Evolutionary conservation across 1,140 invertebrate genomes (phyloP), one percentile per base, ranked within the genome.

Genomic region (Atta cephalotes): DNA sequence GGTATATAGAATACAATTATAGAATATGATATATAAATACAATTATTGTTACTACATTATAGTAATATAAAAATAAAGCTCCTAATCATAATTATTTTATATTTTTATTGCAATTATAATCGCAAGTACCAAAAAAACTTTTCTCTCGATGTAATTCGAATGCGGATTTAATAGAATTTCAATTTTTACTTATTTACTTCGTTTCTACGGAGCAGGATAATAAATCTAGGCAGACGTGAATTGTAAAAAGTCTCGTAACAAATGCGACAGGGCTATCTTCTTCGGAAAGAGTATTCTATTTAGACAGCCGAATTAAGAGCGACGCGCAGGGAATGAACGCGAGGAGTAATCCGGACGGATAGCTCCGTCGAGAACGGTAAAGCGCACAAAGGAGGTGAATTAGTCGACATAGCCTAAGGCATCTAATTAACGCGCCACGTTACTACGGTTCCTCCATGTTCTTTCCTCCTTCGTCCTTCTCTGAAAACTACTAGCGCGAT

Each of bases 331-430:
- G 16, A 31, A 14, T 31, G 16, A 16, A 4, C n/a, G 35, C 14
- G 66, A 81, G 14, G 35, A 58, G 31, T 71, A 71, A 71, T 9
- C 28, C 12, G 6, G 1, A 45, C 16, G 21, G 21, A 58, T 51
- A 58, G 31, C 14, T 9, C 14, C 28, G 28, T 45, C 74, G 56
- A 7, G 9, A 16, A 21, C 53, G n/a, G 12, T 56, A 4, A 16
- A 45, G 51, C 16, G 79, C 21, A 51, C 56, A 74, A 82, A 72
- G 39, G 25, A 35, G 28, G n/a, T 28, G 39, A 84, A 63, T 63
- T 62, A 84, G 80, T 84, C 56, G 39, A 39, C 39, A 82, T 82
- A 25, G 56, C 80, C 39, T 21, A 45, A 62, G 68, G 80, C 80
- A 25, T 18, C 80, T 82, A 74, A 84, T 84, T 84, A 74, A 74